Base-by-base conservation (phyloP, 2,797 vertebrate genomes). In the Hipposideros larvatus region DNA sequence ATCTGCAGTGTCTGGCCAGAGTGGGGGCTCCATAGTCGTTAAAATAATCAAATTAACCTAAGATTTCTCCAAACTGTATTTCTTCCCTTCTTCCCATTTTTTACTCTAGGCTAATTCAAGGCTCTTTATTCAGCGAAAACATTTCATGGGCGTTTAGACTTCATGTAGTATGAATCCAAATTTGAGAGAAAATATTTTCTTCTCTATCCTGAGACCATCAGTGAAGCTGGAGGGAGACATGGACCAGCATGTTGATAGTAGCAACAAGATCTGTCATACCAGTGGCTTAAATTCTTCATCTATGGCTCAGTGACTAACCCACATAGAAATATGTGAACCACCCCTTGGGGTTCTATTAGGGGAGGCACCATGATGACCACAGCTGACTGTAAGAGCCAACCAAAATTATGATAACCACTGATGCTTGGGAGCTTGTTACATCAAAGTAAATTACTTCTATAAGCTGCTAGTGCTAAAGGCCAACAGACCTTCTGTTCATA, bases 341-440 rank as follows among this genome's bases (percentile, higher is more conserved):
- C 65, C 82, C 57, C 79, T 85, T 53, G 26, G 82, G 82, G 31
- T 93, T 91, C 48, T 66, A 16, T 74, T 84, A 85, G 80, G 63
- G 46, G 37, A 83, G 73, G 68, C 43, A 19, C n/a, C 83, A 68
- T 91, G 93, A 95, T 82, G 71, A 96, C 77, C 89, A 82, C 66
- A 79, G 65, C 70, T 80, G 74, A 77, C 34, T 26, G 14, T 63
- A 73, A 83, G 37, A 87, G 53, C 70, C 21, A 90, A 94, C 68
- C 59, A 63, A 70, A 95, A 91, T 83, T 87, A 83, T 61, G 82
- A 48, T 95, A 85, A 95, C 84, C 73, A 63, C 65, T 21, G 74
- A 73, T n/a, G 95, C 57, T 41, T 71, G 46, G 93, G 70, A 74
- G 74, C 18, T 16, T 86, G 90, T 82, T 31, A 85, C 63, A 93